Conservation (phyloP, 2,797 vertebrate species). For the Neostethus bicornis region DNA sequence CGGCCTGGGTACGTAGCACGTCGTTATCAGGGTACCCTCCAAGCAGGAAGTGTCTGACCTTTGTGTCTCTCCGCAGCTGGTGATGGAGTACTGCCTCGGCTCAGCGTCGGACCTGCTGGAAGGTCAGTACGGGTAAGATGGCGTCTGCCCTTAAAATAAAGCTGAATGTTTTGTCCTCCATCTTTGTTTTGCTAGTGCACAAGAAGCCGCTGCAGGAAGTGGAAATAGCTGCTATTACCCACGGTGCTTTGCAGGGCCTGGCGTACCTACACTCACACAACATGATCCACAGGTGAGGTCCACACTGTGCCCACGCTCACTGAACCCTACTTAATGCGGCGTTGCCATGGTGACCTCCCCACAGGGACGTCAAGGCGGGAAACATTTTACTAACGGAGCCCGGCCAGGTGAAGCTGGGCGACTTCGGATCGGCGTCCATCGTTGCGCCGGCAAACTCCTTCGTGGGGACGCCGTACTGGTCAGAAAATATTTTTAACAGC, state of each 20-base stretch:
- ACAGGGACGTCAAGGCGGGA: conserved; percentile 93
- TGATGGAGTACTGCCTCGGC: conserved; percentile 96
- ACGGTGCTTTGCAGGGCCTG: conserved; percentile 91
- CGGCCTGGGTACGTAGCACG: conserved; percentile 87
- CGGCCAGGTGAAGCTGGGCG: conserved; percentile 92
- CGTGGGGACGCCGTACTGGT: conserved; percentile 95
- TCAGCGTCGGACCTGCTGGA: conserved; percentile 93
- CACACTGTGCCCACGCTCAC: no score
- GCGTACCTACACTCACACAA: conserved; percentile 94
- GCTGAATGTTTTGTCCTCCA: conserved; percentile 1
- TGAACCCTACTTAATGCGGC: no score
- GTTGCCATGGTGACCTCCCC: no score
- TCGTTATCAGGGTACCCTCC: conserved; percentile 8
- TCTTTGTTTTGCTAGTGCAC: conserved; percentile 82
- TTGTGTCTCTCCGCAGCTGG: conserved; percentile 81
- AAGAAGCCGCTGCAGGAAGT: conserved; percentile 94
- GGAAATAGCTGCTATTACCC: conserved; percentile 93
- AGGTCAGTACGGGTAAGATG: conserved; percentile 76
- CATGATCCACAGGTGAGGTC: conserved; percentile 98
- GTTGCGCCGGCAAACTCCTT: conserved; percentile 93
- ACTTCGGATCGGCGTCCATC: conserved; percentile 93
- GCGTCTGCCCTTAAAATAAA: background rate
- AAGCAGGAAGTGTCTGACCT: background rate
- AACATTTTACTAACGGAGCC: conserved; percentile 94
- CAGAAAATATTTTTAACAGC: no score